phyloP scores from a whole-genome alignment of 2,888 invertebrate genomes.

The Cephonodes hylas region DNA sequence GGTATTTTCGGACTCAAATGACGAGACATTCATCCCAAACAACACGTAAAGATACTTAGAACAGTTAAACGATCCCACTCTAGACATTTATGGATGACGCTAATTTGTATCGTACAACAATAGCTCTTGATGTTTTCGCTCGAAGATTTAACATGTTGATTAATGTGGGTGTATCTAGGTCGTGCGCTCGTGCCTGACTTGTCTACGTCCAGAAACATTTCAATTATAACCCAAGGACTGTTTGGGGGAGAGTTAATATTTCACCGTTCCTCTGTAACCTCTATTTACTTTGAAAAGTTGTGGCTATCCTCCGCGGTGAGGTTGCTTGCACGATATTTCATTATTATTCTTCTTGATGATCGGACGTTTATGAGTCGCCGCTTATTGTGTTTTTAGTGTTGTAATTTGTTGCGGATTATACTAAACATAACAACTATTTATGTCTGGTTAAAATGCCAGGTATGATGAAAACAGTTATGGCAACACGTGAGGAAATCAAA shows the following conservation, averaged over 20 bases:
- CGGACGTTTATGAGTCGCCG: neutral
- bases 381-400: neutral
- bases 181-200: neutral
- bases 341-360: neutral
- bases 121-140: neutral
- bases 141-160: neutral
- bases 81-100: neutral
- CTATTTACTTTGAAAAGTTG: neutral
- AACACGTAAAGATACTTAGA: no score
- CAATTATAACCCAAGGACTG: neutral
- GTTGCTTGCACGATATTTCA: neutral
- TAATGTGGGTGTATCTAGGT: conserved; percentile 2
- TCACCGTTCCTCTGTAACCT: neutral
- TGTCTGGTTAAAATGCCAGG: no score
- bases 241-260: neutral
- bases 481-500: no score
- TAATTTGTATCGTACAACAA: neutral
- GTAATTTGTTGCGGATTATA: no score
- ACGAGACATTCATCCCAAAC: no score
- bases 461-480: no score
- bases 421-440: no score
- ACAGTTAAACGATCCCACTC: neutral
- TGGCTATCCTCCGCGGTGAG: neutral
- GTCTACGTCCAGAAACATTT: neutral
- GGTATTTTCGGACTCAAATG: no score